Conservation (phyloP, 2,113 vertebrate species). For the Rhabdomys dilectus region DNA sequence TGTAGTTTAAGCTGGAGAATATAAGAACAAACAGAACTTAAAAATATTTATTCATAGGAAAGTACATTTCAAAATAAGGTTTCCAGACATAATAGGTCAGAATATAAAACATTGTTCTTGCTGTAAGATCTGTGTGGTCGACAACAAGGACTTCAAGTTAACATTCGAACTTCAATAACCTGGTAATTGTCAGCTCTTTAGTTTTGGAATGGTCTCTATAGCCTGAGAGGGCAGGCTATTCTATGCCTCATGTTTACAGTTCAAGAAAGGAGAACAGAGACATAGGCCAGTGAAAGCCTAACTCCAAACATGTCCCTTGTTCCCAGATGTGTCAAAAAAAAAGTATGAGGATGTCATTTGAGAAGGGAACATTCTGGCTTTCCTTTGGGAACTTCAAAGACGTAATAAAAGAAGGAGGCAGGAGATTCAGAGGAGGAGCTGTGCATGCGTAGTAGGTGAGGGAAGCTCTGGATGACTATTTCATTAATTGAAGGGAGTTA, state of each 20-base stretch:
- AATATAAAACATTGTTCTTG: not conserved
- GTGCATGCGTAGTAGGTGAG: not conserved
- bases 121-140: not conserved
- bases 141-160: not conserved
- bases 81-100: not conserved
- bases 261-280: not conserved
- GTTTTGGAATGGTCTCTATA: not conserved
- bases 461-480: too few species aligned
- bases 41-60: slow-evolving; percentile 5
- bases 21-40: not conserved
- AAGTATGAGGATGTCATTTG: not conserved
- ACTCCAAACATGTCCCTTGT: not conserved
- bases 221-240: not conserved
- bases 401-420: not conserved
- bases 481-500: not conserved
- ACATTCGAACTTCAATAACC: not conserved
- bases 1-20: not conserved
- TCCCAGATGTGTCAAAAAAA: not conserved
- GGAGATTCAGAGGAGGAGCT: not conserved
- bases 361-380: not conserved
- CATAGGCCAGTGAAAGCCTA: not conserved
- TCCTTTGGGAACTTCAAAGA: not conserved
- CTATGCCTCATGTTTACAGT: not conserved
- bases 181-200: not conserved
- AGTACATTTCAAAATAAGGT: not conserved